Evolutionary conservation across 2,888 invertebrate genomes (phyloP), one percentile per base, ranked within the genome.

Genomic region (Macrophya annulata): DNA sequence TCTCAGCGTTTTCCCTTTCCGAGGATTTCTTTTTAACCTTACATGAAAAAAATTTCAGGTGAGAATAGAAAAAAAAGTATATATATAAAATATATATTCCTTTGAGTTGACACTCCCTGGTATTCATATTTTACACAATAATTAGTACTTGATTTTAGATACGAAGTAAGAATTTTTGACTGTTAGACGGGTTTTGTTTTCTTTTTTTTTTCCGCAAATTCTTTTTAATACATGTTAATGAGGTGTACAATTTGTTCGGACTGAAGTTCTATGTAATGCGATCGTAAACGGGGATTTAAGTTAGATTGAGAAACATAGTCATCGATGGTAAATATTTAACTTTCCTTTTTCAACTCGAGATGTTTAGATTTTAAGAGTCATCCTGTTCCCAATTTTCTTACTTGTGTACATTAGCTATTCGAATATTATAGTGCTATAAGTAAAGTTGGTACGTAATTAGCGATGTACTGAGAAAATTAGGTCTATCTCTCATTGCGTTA

Each of bases 401-500:
- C 72, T 74, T 74, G n/a, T 74, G 43, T 45, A 74, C 10, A 74
- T 74, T 45, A 45, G 31, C 72, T 45, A 43, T 74, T 43, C n/a
- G 72, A 74, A 74, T 45, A 45, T 45, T 74, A 59, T 59, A 81
- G 21, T 40, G 59, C 5, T 81, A 62, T 9, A 40, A 21, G 40
- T 12, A 59, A 31, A 17, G 21, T 12, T 62, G 12, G 62, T 81
- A 81, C 59, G 62, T 77, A 77, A 81, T 43, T 81, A 62, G 59
- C 59, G 81, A 81, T 62, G 62, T 12, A 43, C 1, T 12, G 81
- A 43, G 31, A 43, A 43, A 59, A 51, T 48, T 40, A 81, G 12
- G 31, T 43, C 25, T 21, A n/a, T n/a, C 62, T 40, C 81, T 40
- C 43, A 62, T 43, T 62, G 43, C 81, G 81, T 81, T 81, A 81